Evolutionary conservation across 2,888 invertebrate genomes (phyloP).

Genomic region (Ectemnius continuus): DNA sequence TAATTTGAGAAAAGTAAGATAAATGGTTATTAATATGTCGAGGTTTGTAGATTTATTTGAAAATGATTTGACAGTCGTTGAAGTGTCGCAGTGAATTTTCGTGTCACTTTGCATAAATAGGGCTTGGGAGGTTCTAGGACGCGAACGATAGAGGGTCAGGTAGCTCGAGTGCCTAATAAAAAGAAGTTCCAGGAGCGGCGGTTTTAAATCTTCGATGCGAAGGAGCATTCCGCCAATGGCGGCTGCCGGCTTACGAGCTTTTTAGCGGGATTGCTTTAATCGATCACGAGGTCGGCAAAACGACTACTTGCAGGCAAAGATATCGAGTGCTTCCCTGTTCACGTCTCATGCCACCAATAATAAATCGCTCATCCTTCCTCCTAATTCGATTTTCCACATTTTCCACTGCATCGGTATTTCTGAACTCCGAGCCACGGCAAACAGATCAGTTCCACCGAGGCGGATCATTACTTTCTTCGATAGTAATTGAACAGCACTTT

Average conservation of each 20-base stretch:
- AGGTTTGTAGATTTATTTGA: too few species aligned
- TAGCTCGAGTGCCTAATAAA: background rate
- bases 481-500: too few species aligned
- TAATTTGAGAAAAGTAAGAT: too few species aligned
- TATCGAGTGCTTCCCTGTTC: background rate
- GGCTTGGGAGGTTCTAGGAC: too few species aligned
- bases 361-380: slow-evolving; percentile 6
- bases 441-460: background rate
- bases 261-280: slow-evolving; percentile 7
- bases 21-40: too few species aligned
- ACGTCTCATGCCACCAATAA: background rate
- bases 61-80: too few species aligned
- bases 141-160: too few species aligned
- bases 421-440: background rate
- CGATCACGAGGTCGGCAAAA: slow-evolving; percentile 5
- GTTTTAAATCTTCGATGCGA: slow-evolving; percentile 1
- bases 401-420: background rate
- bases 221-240: too few species aligned
- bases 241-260: background rate
- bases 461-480: background rate
- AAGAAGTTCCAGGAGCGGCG: background rate
- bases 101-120: too few species aligned
- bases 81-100: too few species aligned
- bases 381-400: background rate
- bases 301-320: slow-evolving; percentile 3